These are phyloP conservation scores for Mustela lutreola DNA, from an alignment of 2,113 vertebrate genomes.

Conservation along the genomic window DNA sequence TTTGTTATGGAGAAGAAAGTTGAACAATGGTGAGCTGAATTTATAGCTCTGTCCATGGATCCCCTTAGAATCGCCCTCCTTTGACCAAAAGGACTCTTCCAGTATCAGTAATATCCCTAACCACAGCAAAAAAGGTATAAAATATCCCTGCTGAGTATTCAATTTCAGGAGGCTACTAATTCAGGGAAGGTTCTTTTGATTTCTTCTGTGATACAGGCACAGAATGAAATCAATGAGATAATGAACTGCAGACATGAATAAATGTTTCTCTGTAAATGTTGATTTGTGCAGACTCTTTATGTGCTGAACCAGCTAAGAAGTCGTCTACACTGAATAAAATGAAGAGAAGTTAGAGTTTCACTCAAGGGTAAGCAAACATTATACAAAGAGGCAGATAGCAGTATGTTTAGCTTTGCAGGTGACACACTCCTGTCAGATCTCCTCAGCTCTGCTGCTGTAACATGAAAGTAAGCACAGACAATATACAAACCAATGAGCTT, in stretches of 20 bases:
- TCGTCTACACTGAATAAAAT: too few relatives aligned
- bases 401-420: neutral
- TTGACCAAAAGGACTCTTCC: neutral
- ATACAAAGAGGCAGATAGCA: fast-evolving
- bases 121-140: neutral
- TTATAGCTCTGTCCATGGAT: fast-evolving
- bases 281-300: neutral
- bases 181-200: neutral
- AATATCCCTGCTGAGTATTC: too few relatives aligned
- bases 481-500: too few relatives aligned
- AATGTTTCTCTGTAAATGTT: neutral
- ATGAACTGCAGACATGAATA: neutral
- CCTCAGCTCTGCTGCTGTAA: neutral
- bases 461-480: neutral
- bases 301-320: neutral
- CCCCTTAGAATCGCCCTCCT: fast-evolving
- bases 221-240: neutral
- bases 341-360: neutral
- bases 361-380: neutral
- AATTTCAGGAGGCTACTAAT: neutral
- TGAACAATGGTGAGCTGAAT: constrained; percentile 87
- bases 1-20: constrained; percentile 91
- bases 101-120: neutral
- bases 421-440: fast-evolving
- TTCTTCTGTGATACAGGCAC: neutral